Evolutionary conservation across 2,888 invertebrate genomes (phyloP).

Genomic region (Malthinus flaveolus): DNA sequence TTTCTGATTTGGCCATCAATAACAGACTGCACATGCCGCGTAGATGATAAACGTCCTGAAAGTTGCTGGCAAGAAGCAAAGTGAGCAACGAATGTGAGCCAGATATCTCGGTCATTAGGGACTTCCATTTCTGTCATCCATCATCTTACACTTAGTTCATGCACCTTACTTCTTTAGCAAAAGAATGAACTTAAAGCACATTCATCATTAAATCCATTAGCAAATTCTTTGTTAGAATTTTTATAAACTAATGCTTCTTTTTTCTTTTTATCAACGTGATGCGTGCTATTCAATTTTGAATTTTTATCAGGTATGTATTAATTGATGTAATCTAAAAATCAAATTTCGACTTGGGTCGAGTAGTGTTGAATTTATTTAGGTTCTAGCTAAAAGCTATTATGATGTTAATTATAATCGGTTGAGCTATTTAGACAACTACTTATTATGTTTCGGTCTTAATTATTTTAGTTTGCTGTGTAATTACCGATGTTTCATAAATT

Average conservation of each 20-base stretch:
- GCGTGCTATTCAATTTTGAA: not conserved
- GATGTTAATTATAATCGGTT: no score
- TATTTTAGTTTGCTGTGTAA: no score
- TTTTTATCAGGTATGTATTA: no score
- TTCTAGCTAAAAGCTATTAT: no score
- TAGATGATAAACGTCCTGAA: constrained; percentile 51
- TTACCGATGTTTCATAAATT: no score
- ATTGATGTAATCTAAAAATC: no score
- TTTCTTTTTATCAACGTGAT: not conserved
- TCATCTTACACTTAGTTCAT: constrained; percentile 40
- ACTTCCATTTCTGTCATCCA: constrained; percentile 50
- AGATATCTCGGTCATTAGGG: constrained; percentile 52
- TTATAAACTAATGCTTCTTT: constrained; percentile 19
- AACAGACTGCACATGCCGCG: constrained; percentile 46
- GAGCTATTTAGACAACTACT: no score
- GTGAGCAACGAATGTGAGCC: constrained; percentile 45
- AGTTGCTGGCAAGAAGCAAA: constrained; percentile 46
- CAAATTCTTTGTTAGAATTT: constrained; percentile 26
- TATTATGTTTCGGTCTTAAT: no score
- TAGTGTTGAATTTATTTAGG: no score
- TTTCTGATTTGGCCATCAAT: constrained; percentile 55
- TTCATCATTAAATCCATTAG: constrained; percentile 39
- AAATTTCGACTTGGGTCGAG: no score
- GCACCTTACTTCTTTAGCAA: constrained; percentile 36
- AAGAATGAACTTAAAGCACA: constrained; percentile 34